Evolutionary conservation across 2,888 invertebrate genomes (phyloP).

Genomic region (Rambutsinella grinnellia): DNA sequence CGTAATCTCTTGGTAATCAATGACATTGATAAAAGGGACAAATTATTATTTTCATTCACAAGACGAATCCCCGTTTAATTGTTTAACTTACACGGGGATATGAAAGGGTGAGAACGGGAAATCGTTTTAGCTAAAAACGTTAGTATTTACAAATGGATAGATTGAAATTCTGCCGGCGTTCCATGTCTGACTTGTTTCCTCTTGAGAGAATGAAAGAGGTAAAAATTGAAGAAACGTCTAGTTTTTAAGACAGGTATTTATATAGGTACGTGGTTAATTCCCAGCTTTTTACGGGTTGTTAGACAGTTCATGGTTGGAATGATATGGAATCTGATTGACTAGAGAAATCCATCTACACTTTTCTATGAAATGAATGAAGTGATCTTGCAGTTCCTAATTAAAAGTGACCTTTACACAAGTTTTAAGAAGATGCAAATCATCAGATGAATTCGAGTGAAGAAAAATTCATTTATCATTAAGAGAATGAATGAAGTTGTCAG

Average conservation of each 20-base stretch:
- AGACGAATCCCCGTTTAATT: neutral
- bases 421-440: too few relatives aligned
- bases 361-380: too few relatives aligned
- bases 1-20: neutral
- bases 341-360: too few relatives aligned
- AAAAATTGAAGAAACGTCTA: neutral
- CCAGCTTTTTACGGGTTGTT: neutral
- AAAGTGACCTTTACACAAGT: too few relatives aligned
- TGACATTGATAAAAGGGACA: conserved; percentile 20
- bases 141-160: neutral
- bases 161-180: conserved; percentile 11
- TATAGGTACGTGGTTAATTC: neutral
- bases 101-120: too few relatives aligned
- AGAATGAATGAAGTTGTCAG: too few relatives aligned
- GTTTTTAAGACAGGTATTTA: neutral
- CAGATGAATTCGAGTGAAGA: too few relatives aligned
- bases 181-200: conserved; percentile 12
- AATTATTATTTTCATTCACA: neutral
- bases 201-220: neutral
- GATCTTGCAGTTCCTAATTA: too few relatives aligned
- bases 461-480: too few relatives aligned
- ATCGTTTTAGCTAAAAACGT: neutral
- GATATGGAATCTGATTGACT: too few relatives aligned
- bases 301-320: neutral
- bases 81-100: neutral